Evolutionary conservation across 2,797 vertebrate genomes (phyloP).

Genomic region (Pachyuromys duprasi): DNA sequence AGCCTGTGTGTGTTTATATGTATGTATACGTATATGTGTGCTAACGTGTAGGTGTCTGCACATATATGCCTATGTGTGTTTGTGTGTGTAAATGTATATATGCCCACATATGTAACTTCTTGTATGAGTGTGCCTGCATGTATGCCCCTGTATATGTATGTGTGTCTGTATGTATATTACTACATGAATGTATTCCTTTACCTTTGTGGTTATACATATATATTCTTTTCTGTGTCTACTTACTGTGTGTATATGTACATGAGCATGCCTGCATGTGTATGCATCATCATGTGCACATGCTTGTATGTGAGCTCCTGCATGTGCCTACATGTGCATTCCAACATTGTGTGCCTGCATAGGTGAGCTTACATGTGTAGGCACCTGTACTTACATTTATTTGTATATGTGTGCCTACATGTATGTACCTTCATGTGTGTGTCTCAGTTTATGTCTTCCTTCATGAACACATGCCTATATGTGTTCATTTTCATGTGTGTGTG

Average conservation of each 20-base stretch:
- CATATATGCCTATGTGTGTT: neutral
- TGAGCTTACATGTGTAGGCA: neutral
- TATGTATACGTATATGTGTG: neutral
- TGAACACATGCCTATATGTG: neutral
- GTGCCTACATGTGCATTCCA: neutral
- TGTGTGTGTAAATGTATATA: neutral
- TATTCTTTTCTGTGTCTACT: neutral
- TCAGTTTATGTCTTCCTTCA: neutral
- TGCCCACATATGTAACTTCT: neutral
- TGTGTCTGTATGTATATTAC: neutral
- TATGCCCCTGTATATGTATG: neutral
- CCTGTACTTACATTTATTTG: neutral
- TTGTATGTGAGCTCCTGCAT: neutral
- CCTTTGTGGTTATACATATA: neutral
- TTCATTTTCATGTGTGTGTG: neutral
- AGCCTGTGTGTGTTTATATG: neutral
- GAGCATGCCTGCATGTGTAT: neutral
- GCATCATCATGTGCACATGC: neutral
- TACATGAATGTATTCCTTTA: neutral
- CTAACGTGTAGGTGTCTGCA: neutral
- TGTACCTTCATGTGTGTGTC: neutral
- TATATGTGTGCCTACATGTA: neutral
- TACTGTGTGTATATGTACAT: neutral
- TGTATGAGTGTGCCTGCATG: neutral
- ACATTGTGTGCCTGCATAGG: neutral